Evolutionary conservation across 2,888 invertebrate genomes (phyloP).

Genomic region (Polylopha cassiicola): DNA sequence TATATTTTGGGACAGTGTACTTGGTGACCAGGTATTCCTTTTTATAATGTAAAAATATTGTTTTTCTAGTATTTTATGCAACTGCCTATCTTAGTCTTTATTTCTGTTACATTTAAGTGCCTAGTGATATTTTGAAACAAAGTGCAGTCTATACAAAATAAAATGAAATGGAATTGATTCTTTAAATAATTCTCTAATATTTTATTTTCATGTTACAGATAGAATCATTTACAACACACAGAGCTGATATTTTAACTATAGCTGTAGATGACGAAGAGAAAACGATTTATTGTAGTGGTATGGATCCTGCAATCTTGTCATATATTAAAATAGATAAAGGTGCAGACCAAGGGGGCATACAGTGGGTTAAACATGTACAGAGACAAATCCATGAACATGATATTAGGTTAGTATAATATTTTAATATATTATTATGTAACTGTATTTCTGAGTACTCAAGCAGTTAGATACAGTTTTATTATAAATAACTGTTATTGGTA

Average conservation of each 20-base stretch:
- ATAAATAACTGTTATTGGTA: too few species aligned
- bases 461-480: too few species aligned
- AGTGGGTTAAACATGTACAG: conserved; percentile 90
- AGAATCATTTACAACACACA: conserved; percentile 87
- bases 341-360: conserved; percentile 70
- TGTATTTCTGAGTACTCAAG: too few species aligned
- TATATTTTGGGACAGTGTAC: conserved; percentile 91
- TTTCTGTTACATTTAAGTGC: too few species aligned
- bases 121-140: too few species aligned
- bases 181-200: neutral
- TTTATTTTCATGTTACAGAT: conserved; percentile 56
- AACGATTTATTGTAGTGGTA: conserved; percentile 86
- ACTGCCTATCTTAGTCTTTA: too few species aligned
- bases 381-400: conserved; percentile 91
- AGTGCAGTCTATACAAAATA: too few species aligned
- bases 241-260: conserved; percentile 87
- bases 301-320: conserved; percentile 87
- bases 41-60: neutral
- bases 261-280: conserved; percentile 83
- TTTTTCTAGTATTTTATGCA: too few species aligned
- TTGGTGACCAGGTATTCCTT: conserved; percentile 80
- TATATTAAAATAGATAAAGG: conserved; percentile 81
- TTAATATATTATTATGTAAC: too few species aligned
- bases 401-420: conserved; percentile 77
- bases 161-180: too few species aligned